These are phyloP conservation scores for Myrmecobius fasciatus DNA, from an alignment of 2,113 vertebrate species.

Conservation along the genomic window DNA sequence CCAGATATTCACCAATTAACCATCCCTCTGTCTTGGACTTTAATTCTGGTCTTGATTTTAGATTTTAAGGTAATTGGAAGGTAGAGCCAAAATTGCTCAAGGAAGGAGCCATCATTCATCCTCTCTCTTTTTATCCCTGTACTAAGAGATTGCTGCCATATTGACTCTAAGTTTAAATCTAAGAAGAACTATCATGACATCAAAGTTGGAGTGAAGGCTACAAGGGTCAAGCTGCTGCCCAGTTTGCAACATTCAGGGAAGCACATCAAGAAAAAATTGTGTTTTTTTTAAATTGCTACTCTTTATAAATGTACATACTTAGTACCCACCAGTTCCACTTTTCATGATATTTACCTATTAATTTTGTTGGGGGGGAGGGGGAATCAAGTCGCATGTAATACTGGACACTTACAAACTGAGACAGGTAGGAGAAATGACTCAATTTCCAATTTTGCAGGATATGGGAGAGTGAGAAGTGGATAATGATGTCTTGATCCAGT, in stretches of 20 bases:
- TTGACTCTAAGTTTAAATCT: neutral
- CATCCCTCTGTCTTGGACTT: neutral
- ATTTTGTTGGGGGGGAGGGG: neutral
- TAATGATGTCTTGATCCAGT: neutral
- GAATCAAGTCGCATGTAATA: neutral
- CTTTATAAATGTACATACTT: neutral
- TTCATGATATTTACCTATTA: neutral
- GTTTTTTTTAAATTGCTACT: neutral
- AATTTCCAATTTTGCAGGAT: neutral
- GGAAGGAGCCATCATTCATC: neutral
- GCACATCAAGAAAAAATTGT: neutral
- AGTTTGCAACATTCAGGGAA: neutral
- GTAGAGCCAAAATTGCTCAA: neutral
- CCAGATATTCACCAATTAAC: neutral
- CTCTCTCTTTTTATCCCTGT: neutral
- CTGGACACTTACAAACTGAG: neutral
- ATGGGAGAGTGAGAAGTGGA: neutral
- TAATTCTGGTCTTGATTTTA: neutral
- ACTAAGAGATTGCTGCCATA: neutral
- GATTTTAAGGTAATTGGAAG: neutral
- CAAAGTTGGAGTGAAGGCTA: neutral
- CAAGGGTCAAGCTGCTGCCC: neutral
- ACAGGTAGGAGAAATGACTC: neutral
- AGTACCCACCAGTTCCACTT: neutral
- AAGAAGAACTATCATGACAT: neutral